Conservation (phyloP, 2,113 vertebrate species). For the Phyllostomus hastatus region DNA sequence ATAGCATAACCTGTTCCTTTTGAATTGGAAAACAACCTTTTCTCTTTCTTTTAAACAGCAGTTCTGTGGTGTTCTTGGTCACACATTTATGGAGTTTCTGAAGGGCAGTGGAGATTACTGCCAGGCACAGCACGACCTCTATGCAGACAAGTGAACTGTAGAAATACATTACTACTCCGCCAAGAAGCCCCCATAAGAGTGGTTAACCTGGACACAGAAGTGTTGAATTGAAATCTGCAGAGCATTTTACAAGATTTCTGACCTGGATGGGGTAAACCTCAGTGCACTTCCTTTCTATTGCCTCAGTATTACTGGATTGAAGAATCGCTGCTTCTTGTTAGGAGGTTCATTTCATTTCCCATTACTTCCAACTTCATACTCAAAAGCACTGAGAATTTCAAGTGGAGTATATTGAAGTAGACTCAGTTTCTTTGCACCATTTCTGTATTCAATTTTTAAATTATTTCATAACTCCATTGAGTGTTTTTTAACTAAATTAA, state of each 20-base stretch:
- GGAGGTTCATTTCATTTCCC: conserved; percentile 87
- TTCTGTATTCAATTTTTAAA: conserved; percentile 82
- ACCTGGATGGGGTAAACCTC: conserved; percentile 99
- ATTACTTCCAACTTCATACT: conserved; percentile 79
- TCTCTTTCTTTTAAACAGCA: conserved; percentile 87
- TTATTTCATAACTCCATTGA: conserved; percentile 79
- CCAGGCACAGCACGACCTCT: conserved; percentile 99
- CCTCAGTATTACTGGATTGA: conserved; percentile 95
- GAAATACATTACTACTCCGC: conserved; percentile 89
- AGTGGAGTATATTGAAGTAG: conserved; percentile 86
- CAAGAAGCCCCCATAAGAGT: conserved; percentile 90
- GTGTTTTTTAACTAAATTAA: conserved; percentile 82
- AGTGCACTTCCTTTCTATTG: conserved; percentile 94
- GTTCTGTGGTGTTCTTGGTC: conserved; percentile 99
- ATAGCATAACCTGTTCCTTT: background rate
- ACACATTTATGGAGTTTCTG: conserved; percentile 99
- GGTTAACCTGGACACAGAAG: conserved; percentile 84
- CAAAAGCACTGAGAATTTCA: conserved; percentile 84
- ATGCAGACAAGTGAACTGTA: conserved; percentile 99
- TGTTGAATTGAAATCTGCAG: conserved; percentile 85
- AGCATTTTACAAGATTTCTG: conserved; percentile 88
- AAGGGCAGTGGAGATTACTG: conserved; percentile 99
- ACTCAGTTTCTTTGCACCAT: conserved; percentile 84
- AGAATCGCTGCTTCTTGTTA: conserved; percentile 93
- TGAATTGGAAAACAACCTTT: conserved; percentile 54